Evolutionary conservation across 1,140 invertebrate genomes (phyloP).

Genomic region (Lasaia peninsularis): DNA sequence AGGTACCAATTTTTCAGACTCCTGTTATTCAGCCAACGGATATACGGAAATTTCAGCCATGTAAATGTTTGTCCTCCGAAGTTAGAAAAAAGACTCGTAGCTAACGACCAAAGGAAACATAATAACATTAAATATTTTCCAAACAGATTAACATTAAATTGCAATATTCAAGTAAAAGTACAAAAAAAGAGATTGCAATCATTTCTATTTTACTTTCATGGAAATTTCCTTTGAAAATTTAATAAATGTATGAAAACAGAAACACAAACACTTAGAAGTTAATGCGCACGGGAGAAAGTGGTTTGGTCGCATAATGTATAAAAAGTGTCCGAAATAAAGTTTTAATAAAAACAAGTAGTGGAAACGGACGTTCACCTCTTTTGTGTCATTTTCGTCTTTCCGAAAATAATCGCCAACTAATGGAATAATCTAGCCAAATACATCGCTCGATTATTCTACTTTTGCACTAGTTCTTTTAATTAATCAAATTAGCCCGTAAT

Average conservation of each 20-base stretch:
- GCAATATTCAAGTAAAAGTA: not conserved
- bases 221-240: not conserved
- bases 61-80: too few species aligned
- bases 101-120: too few species aligned
- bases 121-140: too few species aligned
- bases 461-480: too few species aligned
- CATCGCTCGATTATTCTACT: too few species aligned
- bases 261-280: conserved; percentile 13
- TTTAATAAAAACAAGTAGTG: conserved; percentile 35
- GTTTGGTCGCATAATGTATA: conserved; percentile 25
- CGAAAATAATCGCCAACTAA: not conserved
- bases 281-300: conserved; percentile 40
- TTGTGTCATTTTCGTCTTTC: not conserved
- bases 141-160: not conserved
- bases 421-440: too few species aligned
- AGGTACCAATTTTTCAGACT: too few species aligned
- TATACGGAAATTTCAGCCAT: too few species aligned
- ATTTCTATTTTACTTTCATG: not conserved
- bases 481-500: too few species aligned
- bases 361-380: conserved; percentile 37
- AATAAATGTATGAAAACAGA: not conserved
- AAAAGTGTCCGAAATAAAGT: conserved; percentile 41
- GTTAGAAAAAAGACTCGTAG: too few species aligned
- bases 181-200: not conserved
- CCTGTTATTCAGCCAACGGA: too few species aligned